Conservation (phyloP, 2,888 invertebrate genomes). For the Altica lythri region DNA sequence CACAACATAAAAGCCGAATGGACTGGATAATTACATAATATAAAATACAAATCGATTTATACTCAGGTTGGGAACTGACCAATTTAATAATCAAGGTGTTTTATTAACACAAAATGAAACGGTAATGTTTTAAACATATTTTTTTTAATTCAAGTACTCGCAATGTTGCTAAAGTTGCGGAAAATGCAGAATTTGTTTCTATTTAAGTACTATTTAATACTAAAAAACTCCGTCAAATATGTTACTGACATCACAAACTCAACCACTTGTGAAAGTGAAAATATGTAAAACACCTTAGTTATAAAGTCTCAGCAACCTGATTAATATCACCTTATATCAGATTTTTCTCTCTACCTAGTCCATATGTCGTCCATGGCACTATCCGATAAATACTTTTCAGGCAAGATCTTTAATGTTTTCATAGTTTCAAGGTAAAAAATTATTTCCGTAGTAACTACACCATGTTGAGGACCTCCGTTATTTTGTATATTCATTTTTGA, state of each 20-base stretch:
- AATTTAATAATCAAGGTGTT: neutral
- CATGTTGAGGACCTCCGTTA: constrained; percentile 96
- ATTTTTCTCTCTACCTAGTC: constrained; percentile 62
- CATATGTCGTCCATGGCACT: constrained; percentile 84
- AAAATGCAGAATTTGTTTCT: too few species aligned
- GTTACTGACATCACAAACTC: too few species aligned
- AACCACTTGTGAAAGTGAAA: too few species aligned
- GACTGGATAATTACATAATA: constrained; percentile 3
- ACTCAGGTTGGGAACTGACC: constrained; percentile 7
- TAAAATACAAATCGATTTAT: constrained; percentile 1
- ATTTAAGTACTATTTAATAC: too few species aligned
- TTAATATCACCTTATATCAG: neutral
- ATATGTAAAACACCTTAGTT: too few species aligned
- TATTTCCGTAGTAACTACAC: constrained; percentile 89
- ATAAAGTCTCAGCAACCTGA: too few species aligned
- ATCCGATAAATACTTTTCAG: constrained; percentile 72
- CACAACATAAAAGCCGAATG: constrained; percentile 19
- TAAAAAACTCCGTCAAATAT: too few species aligned
- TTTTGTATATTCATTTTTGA: constrained; percentile 86
- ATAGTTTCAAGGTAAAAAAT: constrained; percentile 89
- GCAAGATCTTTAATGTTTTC: constrained; percentile 77
- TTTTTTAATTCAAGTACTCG: too few species aligned
- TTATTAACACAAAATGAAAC: neutral
- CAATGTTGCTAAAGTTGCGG: too few species aligned
- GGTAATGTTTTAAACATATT: too few species aligned